Evolutionary conservation across 2,888 invertebrate genomes (phyloP).

Genomic region (Eustalomyia histrio): DNA sequence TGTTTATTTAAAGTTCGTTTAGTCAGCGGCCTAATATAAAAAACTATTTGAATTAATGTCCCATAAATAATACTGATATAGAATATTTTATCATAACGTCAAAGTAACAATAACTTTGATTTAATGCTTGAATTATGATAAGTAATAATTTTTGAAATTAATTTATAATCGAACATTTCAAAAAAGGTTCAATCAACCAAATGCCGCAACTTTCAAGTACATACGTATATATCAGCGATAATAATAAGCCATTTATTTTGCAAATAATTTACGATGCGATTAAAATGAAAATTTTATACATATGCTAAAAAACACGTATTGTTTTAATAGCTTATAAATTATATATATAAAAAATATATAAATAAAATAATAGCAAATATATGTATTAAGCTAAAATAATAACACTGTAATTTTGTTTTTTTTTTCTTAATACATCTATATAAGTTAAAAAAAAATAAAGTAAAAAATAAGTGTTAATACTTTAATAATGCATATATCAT

Average conservation of each 20-base stretch:
- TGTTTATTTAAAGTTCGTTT: neutral
- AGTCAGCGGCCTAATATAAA: conserved; percentile 9
- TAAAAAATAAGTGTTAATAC: conserved; percentile 44
- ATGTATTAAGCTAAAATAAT: neutral
- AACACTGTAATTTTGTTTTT: neutral
- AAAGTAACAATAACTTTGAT: conserved; percentile 34
- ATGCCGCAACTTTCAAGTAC: conserved; percentile 31
- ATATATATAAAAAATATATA: conserved; percentile 16
- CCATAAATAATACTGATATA: conserved; percentile 19
- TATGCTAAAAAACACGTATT: conserved; percentile 27
- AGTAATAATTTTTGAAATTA: conserved; percentile 37
- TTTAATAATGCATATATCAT: conserved; percentile 51
- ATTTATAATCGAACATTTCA: neutral
- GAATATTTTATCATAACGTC: neutral
- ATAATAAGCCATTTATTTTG: conserved; percentile 48
- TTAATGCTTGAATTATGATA: conserved; percentile 46
- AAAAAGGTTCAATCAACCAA: conserved; percentile 46
- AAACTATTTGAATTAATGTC: neutral
- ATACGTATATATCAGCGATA: conserved; percentile 16
- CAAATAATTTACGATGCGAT: conserved; percentile 45
- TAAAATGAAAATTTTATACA: conserved; percentile 6
- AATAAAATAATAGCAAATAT: neutral
- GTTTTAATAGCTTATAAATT: conserved; percentile 45
- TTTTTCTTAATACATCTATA: conserved; percentile 24
- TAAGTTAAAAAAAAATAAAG: conserved; percentile 22